Conservation (phyloP, 2,888 invertebrate genomes). For the Stramonita haemastoma region DNA sequence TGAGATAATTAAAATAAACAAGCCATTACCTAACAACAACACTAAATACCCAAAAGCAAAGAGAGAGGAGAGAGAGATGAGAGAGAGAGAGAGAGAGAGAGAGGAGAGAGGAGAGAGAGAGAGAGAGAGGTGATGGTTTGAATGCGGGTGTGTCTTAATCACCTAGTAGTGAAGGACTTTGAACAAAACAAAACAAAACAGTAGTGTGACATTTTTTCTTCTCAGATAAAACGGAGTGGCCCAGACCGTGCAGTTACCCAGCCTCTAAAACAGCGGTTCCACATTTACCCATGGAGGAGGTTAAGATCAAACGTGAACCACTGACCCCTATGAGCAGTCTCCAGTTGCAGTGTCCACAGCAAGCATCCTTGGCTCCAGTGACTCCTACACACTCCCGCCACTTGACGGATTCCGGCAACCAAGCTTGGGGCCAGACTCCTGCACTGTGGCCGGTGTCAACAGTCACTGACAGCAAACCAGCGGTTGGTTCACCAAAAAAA, state of each 20-base stretch:
- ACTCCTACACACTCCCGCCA: too few species aligned
- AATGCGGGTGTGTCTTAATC: too few species aligned
- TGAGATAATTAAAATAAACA: too few species aligned
- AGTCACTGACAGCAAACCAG: not conserved
- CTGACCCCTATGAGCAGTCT: not conserved
- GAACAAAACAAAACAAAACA: too few species aligned
- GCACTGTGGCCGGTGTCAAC: not conserved
- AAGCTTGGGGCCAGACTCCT: not conserved
- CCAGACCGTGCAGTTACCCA: not conserved
- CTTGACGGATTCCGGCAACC: not conserved
- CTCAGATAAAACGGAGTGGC: slow-evolving; percentile 3
- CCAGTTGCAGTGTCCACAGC: not conserved
- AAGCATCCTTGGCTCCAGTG: too few species aligned
- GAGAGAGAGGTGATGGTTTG: too few species aligned
- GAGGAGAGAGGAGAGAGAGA: too few species aligned
- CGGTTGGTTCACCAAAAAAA: not conserved
- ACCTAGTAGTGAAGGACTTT: too few species aligned
- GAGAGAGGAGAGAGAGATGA: too few species aligned
- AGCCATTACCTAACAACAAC: too few species aligned
- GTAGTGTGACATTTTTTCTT: not conserved
- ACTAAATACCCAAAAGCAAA: not conserved
- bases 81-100: slow-evolving; percentile 7
- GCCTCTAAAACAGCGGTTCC: not conserved
- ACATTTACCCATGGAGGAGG: not conserved
- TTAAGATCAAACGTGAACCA: slow-evolving; percentile 19